A percentile compares a stretch with the other conserved stretches of the same genome.
These are phyloP conservation scores for Enteromius thamalakanensis DNA, from an alignment of 2,797 vertebrate species.

Conservation along the genomic window DNA sequence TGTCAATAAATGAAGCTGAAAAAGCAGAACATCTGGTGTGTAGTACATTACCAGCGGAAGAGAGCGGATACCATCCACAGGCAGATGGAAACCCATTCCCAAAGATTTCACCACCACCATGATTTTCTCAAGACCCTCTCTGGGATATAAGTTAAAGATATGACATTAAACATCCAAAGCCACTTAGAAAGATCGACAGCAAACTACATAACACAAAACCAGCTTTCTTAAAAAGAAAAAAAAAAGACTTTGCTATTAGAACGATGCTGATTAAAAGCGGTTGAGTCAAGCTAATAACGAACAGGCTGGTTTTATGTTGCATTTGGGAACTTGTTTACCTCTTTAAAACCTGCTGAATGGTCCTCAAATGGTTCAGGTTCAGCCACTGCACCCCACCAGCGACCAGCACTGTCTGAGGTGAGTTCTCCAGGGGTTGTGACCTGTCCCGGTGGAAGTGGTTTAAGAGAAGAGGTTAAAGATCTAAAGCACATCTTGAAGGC, in stretches of 20 bases:
- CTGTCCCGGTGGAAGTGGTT: slow-evolving; percentile 69
- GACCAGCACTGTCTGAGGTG: slow-evolving; percentile 85
- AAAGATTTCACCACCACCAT: slow-evolving; percentile 92
- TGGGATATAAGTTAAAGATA: slow-evolving; percentile 62
- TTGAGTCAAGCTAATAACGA: background rate
- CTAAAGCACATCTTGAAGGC: background rate
- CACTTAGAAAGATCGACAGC: background rate
- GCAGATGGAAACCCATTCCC: slow-evolving; percentile 96
- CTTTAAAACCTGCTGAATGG: slow-evolving; percentile 84
- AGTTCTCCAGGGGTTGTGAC: slow-evolving; percentile 88
- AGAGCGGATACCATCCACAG: slow-evolving; percentile 88
- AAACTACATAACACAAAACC: slow-evolving; percentile 11
- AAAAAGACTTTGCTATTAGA: background rate
- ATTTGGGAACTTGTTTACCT: slow-evolving; percentile 74
- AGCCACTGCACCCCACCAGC: slow-evolving; percentile 98
- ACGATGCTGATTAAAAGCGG: background rate
- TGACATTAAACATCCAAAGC: background rate
- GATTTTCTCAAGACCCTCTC: slow-evolving; percentile 85
- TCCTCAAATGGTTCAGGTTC: slow-evolving; percentile 86
- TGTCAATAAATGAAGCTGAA: background rate
- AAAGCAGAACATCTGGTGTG: background rate
- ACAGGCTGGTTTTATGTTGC: slow-evolving; percentile 27
- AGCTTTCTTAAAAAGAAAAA: background rate
- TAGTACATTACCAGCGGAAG: slow-evolving; percentile 79
- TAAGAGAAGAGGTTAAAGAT: slow-evolving; percentile 45